phyloP scores from a whole-genome alignment of 2,888 invertebrate genomes.

The Lithophane leautieri region DNA sequence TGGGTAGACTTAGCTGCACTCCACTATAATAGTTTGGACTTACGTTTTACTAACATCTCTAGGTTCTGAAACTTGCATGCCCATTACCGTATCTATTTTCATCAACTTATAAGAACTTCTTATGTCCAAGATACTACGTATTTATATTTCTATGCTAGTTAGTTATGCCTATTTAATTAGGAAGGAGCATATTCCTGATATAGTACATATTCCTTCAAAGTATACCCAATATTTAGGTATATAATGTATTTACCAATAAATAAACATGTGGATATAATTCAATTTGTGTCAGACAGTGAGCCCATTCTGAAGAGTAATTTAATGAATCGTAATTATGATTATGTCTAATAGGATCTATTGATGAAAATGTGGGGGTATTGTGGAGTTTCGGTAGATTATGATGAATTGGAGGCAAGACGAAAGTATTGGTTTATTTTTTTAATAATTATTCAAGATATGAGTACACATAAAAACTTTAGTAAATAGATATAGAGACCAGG shows the following conservation, averaged over 20 bases:
- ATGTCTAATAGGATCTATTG: conserved; percentile 12
- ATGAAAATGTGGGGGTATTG: background rate
- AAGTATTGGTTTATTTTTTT: no score
- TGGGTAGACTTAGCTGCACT: background rate
- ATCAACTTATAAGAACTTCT: background rate
- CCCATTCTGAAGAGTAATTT: conserved; percentile 16
- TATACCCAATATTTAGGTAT: conserved; percentile 21
- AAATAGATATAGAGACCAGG: background rate
- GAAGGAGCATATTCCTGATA: no score
- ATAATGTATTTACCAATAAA: no score
- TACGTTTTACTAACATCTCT: background rate
- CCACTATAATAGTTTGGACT: background rate
- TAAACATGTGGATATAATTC: conserved; percentile 9
- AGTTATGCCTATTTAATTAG: no score
- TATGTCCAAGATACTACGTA: background rate
- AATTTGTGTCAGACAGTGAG: conserved; percentile 23
- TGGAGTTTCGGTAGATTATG: conserved; percentile 3
- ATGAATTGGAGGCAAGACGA: background rate
- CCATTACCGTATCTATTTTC: background rate
- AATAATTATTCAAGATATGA: no score
- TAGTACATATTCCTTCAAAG: conserved; percentile 6
- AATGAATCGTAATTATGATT: conserved; percentile 31
- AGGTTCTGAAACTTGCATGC: background rate
- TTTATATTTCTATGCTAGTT: background rate
- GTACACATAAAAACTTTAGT: background rate